Conservation (phyloP, 1,140 invertebrate genomes). For the Brachionus rotundiformis region DNA sequence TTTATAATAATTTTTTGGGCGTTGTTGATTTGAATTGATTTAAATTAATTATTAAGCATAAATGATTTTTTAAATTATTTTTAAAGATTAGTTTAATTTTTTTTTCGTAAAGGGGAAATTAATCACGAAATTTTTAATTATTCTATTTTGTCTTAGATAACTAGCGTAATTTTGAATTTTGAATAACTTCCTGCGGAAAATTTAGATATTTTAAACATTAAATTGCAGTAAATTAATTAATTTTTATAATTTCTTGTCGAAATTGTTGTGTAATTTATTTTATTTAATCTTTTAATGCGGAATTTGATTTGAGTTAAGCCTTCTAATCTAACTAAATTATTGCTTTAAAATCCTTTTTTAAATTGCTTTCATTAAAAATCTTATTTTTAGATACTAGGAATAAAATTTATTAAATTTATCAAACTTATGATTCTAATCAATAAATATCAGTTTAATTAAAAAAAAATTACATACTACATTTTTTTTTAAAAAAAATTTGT, state of each 20-base stretch:
- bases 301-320: background rate
- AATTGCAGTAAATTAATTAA: too few species aligned
- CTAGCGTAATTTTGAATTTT: background rate
- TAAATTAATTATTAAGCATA: background rate
- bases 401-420: background rate
- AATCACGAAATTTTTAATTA: background rate
- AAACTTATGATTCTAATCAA: background rate
- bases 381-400: background rate
- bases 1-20: constrained; percentile 31
- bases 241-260: too few species aligned
- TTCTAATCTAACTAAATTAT: background rate
- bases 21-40: constrained; percentile 3
- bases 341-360: background rate
- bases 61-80: background rate
- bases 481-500: too few species aligned
- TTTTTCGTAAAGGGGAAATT: background rate
- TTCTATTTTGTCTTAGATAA: background rate
- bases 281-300: background rate
- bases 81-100: background rate
- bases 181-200: background rate
- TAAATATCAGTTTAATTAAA: background rate
- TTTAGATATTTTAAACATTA: background rate
- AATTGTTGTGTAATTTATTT: too few species aligned
- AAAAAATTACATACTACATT: too few species aligned
- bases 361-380: background rate